A percentile compares a stretch with the other conserved stretches of the same genome.
These are phyloP conservation scores for Polyploca ridens DNA, from an alignment of 2,888 invertebrate genomes.

Conservation along the genomic window DNA sequence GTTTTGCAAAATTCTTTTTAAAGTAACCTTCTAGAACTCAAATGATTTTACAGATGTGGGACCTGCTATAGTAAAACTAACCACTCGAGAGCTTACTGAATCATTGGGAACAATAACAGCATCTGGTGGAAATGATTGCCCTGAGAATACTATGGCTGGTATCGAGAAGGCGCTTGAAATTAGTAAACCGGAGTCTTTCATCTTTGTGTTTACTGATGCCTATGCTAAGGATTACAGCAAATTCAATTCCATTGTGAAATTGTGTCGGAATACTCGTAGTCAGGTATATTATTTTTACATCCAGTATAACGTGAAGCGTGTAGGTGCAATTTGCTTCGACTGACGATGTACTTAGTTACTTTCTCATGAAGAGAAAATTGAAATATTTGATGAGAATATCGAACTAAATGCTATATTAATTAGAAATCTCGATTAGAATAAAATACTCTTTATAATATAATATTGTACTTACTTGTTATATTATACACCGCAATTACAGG, in stretches of 20 bases:
- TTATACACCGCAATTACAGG: no score
- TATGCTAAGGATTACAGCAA: slow-evolving; percentile 36
- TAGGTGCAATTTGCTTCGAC: no score
- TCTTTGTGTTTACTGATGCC: slow-evolving; percentile 41
- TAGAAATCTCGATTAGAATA: no score
- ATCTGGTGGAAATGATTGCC: slow-evolving; percentile 51
- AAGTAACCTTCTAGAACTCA: no score
- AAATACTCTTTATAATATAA: no score
- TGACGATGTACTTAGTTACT: no score
- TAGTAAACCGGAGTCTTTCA: slow-evolving; percentile 29
- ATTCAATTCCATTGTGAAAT: slow-evolving; percentile 30
- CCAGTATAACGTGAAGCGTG: no score
- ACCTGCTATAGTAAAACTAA: slow-evolving; percentile 25
- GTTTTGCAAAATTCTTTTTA: no score
- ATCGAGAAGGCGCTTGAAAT: slow-evolving; percentile 52
- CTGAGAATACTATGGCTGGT: slow-evolving; percentile 61
- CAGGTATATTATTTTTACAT: slow-evolving; percentile 39
- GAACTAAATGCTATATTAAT: no score
- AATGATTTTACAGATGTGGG: slow-evolving; percentile 35
- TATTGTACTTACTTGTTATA: no score
- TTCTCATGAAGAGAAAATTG: no score
- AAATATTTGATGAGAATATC: no score
- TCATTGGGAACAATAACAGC: slow-evolving; percentile 34
- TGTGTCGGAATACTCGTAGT: slow-evolving; percentile 44
- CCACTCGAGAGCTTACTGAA: slow-evolving; percentile 28